These are phyloP conservation scores for Drymodes brunneopygia DNA, from an alignment of 2,113 vertebrate genomes.

Conservation along the genomic window DNA sequence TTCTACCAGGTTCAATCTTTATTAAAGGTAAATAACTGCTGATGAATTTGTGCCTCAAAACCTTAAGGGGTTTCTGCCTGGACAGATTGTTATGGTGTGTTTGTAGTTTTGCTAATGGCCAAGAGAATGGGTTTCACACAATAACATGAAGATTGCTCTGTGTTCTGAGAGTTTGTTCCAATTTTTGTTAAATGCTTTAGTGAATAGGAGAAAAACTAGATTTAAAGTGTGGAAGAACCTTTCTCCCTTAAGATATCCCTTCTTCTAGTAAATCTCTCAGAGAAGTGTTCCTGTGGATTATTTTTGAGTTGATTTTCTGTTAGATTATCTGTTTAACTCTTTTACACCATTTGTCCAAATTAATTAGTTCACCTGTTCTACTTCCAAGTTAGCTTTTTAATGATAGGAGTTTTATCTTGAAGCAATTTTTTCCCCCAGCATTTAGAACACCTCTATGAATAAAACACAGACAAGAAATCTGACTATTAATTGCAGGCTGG, in stretches of 20 bases:
- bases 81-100: rapidly evolving
- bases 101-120: not conserved
- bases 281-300: not conserved
- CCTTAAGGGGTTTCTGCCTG: not conserved
- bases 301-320: not conserved
- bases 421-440: not conserved
- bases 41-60: not conserved
- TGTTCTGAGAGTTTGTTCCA: not conserved
- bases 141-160: not conserved
- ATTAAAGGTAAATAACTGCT: not conserved
- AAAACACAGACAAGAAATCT: not conserved
- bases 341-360: not conserved
- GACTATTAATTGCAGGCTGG: not conserved
- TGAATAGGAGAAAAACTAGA: not conserved
- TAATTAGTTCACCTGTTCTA: not conserved
- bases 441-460: not conserved
- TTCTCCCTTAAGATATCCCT: not conserved
- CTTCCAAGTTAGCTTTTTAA: not conserved
- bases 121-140: not conserved
- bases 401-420: not conserved
- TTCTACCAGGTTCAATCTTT: not conserved
- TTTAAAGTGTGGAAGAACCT: not conserved
- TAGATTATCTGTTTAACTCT: not conserved
- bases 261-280: not conserved
- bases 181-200: not conserved